Percentiles rank a stretch among this genome's conserved stretches.
phyloP scores from a whole-genome alignment of 1,140 invertebrate species.

The Anastrepha obliqua region DNA sequence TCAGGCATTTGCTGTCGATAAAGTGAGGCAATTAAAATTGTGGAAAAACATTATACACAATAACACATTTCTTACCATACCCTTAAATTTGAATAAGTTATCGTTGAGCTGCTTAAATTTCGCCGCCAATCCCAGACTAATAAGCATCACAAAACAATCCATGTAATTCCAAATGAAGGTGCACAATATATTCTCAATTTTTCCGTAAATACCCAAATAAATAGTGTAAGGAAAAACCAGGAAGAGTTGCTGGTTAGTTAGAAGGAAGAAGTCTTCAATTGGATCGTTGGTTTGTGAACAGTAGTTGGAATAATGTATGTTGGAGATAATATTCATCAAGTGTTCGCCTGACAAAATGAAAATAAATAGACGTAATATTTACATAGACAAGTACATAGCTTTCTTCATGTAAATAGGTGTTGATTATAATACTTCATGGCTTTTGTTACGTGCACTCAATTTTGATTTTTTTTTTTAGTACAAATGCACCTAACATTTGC shows the following conservation, averaged over 20 bases:
- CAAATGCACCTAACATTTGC: too few species aligned
- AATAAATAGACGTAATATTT: background rate
- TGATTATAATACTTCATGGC: too few species aligned
- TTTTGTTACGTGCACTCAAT: too few species aligned
- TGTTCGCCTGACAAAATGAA: slow-evolving; percentile 64
- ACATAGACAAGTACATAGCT: too few species aligned
- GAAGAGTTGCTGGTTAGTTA: slow-evolving; percentile 68
- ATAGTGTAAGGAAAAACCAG: slow-evolving; percentile 62
- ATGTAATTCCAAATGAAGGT: slow-evolving; percentile 73
- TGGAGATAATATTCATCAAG: slow-evolving; percentile 67
- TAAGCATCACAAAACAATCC: slow-evolving; percentile 72
- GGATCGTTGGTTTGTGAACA: slow-evolving; percentile 68
- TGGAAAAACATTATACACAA: background rate
- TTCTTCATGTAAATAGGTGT: too few species aligned
- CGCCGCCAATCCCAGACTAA: slow-evolving; percentile 67
- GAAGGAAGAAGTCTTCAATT: slow-evolving; percentile 66
- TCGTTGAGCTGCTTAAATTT: slow-evolving; percentile 70
- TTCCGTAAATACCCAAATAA: slow-evolving; percentile 64
- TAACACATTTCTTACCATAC: slow-evolving; percentile 62
- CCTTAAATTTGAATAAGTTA: slow-evolving; percentile 68
- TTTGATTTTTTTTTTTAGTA: too few species aligned
- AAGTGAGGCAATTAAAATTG: background rate
- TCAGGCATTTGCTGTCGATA: slow-evolving; percentile 64
- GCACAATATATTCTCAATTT: slow-evolving; percentile 66
- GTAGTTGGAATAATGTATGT: slow-evolving; percentile 63